Evolutionary conservation across 92 coral and sea anemone genomes (phyloP), one percentile per base, ranked within the genome.

Genomic region (Muricea muricata): DNA sequence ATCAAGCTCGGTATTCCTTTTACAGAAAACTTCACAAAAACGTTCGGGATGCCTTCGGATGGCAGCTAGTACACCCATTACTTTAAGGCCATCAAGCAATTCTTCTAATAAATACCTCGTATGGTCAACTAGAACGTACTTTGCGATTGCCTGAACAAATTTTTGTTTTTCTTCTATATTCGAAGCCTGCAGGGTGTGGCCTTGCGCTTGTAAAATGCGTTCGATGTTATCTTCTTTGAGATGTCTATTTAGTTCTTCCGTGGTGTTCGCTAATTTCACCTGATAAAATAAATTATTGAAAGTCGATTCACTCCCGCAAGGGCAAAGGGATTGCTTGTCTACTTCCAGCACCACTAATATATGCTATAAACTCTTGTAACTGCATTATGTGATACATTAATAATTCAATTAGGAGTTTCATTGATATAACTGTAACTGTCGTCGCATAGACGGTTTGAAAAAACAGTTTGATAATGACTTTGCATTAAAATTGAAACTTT

Each of bases 101-200:
- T 67, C 75, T 15, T 67, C 75, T 11, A 67, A 17, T 20, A 67
- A 46, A 67, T 67, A 67, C 12, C 75, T 32, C 4, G 75, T 67
- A 46, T 42, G 10, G 32, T 67, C 75, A 2, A 67, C 24, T 67
- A 67, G 32, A 1, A 67, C 28, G 23, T 67, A 28, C 18, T 67
- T 67, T n/a, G 41, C 41, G 4, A 67, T 63, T 4, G 71, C 71
- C 4, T 63, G 10, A 2, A 63, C 32, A 63, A 63, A 63, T 12
- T 63, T 13, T 4, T 4, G 3, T 31, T 63, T 63, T 63, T 63
- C 29, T 6, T 31, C 32, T 8, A 31, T 1, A 25, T 6, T 3
- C 25, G 29, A n/a, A 4, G 71, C 71, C 71, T 63, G 71, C 3
- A 63, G 32, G 24, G 34, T 1, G 15, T 63, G 71, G 2, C 71